These are phyloP conservation scores for Phorcus lineatus DNA, from an alignment of 2,888 invertebrate genomes.

Conservation along the genomic window DNA sequence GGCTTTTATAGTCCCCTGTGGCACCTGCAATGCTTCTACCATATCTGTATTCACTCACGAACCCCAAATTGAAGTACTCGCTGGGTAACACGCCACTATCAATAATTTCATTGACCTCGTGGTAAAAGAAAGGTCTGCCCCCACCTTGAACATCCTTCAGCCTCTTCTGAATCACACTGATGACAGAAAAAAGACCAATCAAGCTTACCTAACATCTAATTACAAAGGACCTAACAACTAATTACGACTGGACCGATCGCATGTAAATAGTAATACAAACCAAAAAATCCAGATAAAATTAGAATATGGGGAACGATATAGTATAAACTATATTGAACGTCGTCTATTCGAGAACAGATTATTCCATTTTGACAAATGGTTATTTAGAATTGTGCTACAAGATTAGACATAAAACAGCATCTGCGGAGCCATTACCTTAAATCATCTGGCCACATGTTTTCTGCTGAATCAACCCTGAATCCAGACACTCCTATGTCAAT, in stretches of 20 bases:
- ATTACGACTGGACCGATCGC: no score
- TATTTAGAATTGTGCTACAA: no score
- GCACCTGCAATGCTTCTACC: conserved; percentile 74
- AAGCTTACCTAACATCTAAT: no score
- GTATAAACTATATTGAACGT: no score
- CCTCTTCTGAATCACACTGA: conserved; percentile 44
- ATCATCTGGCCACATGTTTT: conserved; percentile 72
- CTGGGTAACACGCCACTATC: conserved; percentile 64
- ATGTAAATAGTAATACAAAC: no score
- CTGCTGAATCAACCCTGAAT: conserved; percentile 69
- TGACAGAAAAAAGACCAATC: no score
- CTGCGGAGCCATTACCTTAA: conserved; percentile 32
- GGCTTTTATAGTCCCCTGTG: conserved; percentile 53
- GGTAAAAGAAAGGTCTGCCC: conserved; percentile 64
- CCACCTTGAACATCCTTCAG: conserved; percentile 61
- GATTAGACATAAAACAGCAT: no score
- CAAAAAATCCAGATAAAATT: no score
- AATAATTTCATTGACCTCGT: conserved; percentile 70
- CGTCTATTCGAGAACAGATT: no score
- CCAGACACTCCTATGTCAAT: conserved; percentile 69
- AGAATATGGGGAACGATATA: no score
- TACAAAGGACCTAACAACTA: no score
- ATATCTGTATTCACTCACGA: conserved; percentile 81
- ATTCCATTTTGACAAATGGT: no score
- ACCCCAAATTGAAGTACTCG: conserved; percentile 29